Conservation (phyloP, 2,888 invertebrate species). For the Leptarthrus brevirostris region DNA sequence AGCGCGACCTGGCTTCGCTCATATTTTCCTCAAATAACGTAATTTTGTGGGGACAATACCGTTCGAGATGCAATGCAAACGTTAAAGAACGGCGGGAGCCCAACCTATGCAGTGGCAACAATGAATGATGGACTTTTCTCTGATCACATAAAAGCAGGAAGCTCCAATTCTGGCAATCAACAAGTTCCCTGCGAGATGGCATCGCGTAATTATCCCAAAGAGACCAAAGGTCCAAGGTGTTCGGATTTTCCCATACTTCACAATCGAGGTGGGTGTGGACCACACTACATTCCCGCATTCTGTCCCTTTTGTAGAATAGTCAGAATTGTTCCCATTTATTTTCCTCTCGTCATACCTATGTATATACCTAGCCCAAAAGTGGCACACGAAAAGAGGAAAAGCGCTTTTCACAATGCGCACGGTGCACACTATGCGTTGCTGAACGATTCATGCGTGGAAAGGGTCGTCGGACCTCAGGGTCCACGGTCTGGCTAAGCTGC, state of each 20-base stretch:
- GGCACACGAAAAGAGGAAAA: no score
- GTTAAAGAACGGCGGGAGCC: not conserved
- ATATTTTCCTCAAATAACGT: constrained; percentile 1
- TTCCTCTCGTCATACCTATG: no score
- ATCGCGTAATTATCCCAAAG: not conserved
- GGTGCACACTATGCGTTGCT: no score
- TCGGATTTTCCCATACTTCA: no score
- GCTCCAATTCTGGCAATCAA: not conserved
- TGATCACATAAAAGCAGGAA: not conserved
- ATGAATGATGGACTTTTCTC: not conserved
- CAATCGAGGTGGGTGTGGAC: no score
- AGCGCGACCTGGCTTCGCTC: not conserved
- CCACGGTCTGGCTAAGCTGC: no score
- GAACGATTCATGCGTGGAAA: constrained; percentile 35
- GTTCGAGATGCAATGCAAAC: not conserved
- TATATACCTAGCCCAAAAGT: no score
- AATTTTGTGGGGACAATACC: not conserved
- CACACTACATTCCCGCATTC: no score
- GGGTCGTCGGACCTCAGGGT: constrained; percentile 33
- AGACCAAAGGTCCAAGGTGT: not conserved
- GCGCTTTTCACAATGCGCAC: not conserved
- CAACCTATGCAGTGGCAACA: not conserved
- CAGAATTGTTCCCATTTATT: no score
- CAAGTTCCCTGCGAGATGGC: not conserved
- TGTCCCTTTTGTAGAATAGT: no score